These are phyloP conservation scores for Xestoiulus laeticollis DNA, from an alignment of 2,888 invertebrate species.

Conservation along the genomic window DNA sequence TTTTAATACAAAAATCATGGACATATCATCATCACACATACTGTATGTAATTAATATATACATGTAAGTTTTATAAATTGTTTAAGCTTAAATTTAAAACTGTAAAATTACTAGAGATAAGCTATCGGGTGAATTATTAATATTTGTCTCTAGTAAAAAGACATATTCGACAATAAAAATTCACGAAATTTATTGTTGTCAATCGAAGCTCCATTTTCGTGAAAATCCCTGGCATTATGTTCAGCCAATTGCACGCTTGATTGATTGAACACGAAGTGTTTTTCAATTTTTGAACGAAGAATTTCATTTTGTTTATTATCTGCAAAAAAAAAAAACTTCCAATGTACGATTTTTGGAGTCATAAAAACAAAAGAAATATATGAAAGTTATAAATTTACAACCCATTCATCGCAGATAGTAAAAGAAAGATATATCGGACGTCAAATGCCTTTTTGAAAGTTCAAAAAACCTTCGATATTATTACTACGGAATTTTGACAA, in stretches of 20 bases:
- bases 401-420: constrained; percentile 28
- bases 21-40: no score
- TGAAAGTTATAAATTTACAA: constrained; percentile 5
- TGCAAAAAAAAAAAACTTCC: not conserved
- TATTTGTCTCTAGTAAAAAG: no score
- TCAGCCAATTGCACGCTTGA: not conserved
- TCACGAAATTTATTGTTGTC: not conserved
- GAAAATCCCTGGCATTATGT: not conserved
- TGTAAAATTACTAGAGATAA: no score
- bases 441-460: not conserved
- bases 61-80: no score
- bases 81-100: no score
- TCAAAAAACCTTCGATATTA: not conserved
- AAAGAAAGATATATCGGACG: constrained; percentile 8
- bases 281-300: not conserved
- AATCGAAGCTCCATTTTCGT: not conserved
- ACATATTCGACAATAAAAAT: no score
- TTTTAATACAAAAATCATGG: no score
- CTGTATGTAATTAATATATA: no score
- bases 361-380: constrained; percentile 24
- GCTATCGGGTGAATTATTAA: no score
- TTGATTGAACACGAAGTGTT: constrained; percentile 19
- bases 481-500: not conserved
- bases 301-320: constrained; percentile 20
- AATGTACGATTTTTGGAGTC: not conserved